These are phyloP conservation scores for Eptatretus burgeri DNA, from an alignment of 2,113 vertebrate species.

Conservation along the genomic window DNA sequence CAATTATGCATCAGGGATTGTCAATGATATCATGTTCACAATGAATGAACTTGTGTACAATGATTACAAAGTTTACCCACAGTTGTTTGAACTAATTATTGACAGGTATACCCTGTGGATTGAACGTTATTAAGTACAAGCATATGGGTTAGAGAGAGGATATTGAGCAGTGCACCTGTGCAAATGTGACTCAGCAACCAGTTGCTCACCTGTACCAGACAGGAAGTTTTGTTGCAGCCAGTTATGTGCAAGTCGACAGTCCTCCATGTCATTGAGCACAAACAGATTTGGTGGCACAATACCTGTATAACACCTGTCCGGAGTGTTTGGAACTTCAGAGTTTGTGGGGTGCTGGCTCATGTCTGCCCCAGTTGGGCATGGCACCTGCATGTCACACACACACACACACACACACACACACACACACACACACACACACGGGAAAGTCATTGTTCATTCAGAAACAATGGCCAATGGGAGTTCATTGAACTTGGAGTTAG, in stretches of 20 bases:
- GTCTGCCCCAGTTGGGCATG: constrained; percentile 19
- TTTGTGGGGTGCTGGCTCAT: constrained; percentile 15
- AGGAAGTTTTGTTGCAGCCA: constrained; percentile 22
- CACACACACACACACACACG: not conserved
- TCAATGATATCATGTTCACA: constrained; percentile 23
- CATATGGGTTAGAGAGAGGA: no score
- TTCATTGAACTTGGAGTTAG: not conserved
- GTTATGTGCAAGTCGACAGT: constrained; percentile 15
- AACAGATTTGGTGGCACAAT: constrained; percentile 38
- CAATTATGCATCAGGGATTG: constrained; percentile 12
- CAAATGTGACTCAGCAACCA: no score
- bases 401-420: no score
- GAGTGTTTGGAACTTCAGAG: constrained; percentile 12
- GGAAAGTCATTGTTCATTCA: not conserved
- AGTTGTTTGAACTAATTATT: no score
- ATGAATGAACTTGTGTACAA: constrained; percentile 7
- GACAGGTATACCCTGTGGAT: no score
- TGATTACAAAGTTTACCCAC: no score
- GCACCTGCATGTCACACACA: constrained; percentile 13
- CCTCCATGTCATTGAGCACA: constrained; percentile 28
- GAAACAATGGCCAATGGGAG: not conserved
- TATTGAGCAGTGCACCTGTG: no score
- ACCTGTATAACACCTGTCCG: constrained; percentile 14
- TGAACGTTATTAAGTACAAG: no score
- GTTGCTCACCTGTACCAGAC: constrained; percentile 7